Base-by-base conservation (phyloP, 1,140 invertebrate genomes). In the Brachionus calyciflorus region DNA sequence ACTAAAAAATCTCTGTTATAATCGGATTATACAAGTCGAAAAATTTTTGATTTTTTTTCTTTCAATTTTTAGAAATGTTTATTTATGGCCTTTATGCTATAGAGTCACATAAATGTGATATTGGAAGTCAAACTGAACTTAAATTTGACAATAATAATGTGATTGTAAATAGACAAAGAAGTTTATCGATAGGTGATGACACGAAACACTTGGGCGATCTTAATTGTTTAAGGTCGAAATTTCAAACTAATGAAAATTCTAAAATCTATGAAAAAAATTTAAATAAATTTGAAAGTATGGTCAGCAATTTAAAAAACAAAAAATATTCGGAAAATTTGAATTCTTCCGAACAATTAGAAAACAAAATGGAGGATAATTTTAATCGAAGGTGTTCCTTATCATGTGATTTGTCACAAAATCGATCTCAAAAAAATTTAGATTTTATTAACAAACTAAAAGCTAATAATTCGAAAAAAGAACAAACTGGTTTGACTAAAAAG, bases 51-150 rank as follows among this genome's bases (percentile, higher is more conserved):
- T 53, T 53, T 53, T 21, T 2, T 53, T 53, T 53, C 26, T 3
- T 19, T 60, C 14, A 28, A 28, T 2, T 37, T 60, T 60, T 60
- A 60, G 55, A 60, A 65, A 65, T 65, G 60, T 65, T 65, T 44
- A 65, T 65, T 44, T 65, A 65, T n/a, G 60, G 60, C 44, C 19
- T 65, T 21, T 65, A 65, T 44, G 60, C 60, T 9, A 65, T 65
- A 21, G 60, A 65, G 41, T 65, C 60, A 2, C 60, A 44, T 65
- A 65, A 65, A 37, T 60, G 37, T 37, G 55, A 60, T 17, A 37
- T 60, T 28, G 55, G 37, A n/a, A 60, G n/a, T 37, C 26, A n/a
- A n/a, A n/a, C n/a, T n/a, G n/a, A n/a, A n/a, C n/a, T n/a, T n/a
- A n/a, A n/a, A n/a, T n/a, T n/a, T n/a, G n/a, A n/a, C n/a, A n/a